A percentile compares a stretch with the other conserved stretches of the same genome.
Evolutionary conservation across 2,113 vertebrate genomes (phyloP).

Genomic region (Misgurnus mizolepis): DNA sequence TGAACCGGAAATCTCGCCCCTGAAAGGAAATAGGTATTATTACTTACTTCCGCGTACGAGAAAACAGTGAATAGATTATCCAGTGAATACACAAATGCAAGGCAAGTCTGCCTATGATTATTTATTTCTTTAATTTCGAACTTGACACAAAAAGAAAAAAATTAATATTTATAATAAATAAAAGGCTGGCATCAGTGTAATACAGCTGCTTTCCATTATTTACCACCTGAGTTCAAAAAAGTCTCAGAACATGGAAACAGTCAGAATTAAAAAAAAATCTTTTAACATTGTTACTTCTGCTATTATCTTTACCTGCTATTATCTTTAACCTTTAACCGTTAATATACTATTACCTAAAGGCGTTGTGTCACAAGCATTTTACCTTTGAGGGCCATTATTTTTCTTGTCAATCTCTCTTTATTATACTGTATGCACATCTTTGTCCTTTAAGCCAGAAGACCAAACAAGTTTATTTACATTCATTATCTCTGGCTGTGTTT

Average conservation of each 20-base stretch:
- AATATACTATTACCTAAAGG: not conserved
- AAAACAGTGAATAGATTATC: too few relatives aligned
- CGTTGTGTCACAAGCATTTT: constrained; percentile 10
- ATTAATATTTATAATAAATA: too few relatives aligned
- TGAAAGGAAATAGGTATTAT: too few relatives aligned
- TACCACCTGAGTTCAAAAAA: not conserved
- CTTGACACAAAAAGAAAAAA: too few relatives aligned
- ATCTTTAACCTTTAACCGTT: not conserved
- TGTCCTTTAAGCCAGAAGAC: constrained; percentile 52
- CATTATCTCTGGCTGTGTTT: constrained; percentile 61
- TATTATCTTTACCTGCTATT: not conserved
- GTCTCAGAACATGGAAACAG: not conserved
- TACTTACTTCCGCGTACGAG: too few relatives aligned
- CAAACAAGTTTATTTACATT: constrained; percentile 62
- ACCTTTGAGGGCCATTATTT: constrained; percentile 10
- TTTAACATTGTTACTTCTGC: not conserved
- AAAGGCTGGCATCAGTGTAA: too few relatives aligned
- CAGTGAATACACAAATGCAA: not conserved
- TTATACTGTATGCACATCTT: constrained; percentile 19
- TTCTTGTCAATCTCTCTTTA: not conserved
- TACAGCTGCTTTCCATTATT: too few relatives aligned
- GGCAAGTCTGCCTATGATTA: not conserved
- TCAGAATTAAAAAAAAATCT: not conserved
- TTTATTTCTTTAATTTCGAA: too few relatives aligned
- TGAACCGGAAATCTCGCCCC: too few relatives aligned